A percentile compares a stretch with the other conserved stretches of the same genome.
phyloP scores from a whole-genome alignment of 2,113 vertebrate genomes.

The Lamprotornis superbus region DNA sequence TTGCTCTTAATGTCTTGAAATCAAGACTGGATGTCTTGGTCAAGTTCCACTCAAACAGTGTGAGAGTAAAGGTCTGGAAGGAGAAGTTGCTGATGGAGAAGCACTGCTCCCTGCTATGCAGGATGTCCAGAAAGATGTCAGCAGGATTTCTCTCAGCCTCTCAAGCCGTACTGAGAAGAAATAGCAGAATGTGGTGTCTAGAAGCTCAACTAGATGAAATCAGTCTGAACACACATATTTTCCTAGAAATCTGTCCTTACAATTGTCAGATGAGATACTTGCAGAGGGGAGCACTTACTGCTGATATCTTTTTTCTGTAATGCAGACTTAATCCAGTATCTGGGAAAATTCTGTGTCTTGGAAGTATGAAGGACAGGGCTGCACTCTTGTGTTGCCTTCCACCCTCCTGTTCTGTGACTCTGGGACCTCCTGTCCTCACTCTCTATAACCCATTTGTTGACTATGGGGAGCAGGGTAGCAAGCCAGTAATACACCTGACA shows the following conservation, averaged over 20 bases:
- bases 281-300: background rate
- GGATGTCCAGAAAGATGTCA: background rate
- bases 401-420: background rate
- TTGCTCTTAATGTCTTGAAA: constrained; percentile 11
- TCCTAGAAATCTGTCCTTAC: background rate
- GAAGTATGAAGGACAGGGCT: background rate
- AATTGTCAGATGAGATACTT: background rate
- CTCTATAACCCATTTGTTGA: background rate
- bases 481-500: background rate
- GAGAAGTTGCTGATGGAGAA: background rate
- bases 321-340: background rate
- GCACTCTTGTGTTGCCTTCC: background rate
- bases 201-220: background rate
- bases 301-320: background rate
- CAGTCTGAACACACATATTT: background rate
- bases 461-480: background rate
- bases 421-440: background rate
- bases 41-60: background rate
- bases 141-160: background rate
- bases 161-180: background rate
- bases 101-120: background rate
- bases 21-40: background rate
- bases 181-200: background rate
- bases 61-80: background rate
- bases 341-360: background rate